Evolutionary conservation across 1,140 invertebrate species (phyloP), one percentile per base, ranked within the genome.

Genomic region (Reticulitermes speratus): DNA sequence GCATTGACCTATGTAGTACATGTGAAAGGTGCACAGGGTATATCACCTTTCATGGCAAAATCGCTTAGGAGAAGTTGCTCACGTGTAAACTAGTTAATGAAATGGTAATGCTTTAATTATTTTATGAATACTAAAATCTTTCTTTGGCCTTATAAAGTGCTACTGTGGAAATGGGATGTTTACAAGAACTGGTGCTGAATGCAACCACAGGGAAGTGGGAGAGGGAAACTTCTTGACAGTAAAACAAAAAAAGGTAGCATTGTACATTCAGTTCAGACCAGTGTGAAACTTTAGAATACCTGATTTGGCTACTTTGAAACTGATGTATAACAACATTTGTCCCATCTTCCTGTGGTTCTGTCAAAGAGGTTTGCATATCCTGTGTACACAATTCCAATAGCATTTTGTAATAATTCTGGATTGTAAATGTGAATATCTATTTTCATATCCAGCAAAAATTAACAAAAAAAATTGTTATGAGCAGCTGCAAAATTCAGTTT

Each of bases 401-500:
- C 85, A 85, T 84, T 88, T 88, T 30, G 82, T 86, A 84, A 87
- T 85, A 86, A 86, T 87, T 87, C 85, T 87, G 84, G 85, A 87
- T 87, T 88, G 84, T 88, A 87, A 86, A 86, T 87, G 85, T 86
- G 86, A 87, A 87, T 87, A 88, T 88, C 86, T 88, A 88, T 88
- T 88, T 88, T 88, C 87, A 52, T 88, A 88, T 88, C 83, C 84
- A 87, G 65, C 75, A 87, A 81, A 86, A 82, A 65, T 8, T 75
- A 75, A 75, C n/a, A 75, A 75, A 75, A 38, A 55, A 87, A 83
- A 85, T 86, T 84, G 83, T 86, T 86, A 84, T 82, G 69, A 86
- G 83, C 81, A 86, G 45, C 52, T 69, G 59, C 83, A 86, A 86
- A 86, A 86, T 86, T 86, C 86, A 52, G 69, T 86, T 81, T 84